phyloP scores from a whole-genome alignment of 2,113 vertebrate genomes.

The Balaeniceps rex region DNA sequence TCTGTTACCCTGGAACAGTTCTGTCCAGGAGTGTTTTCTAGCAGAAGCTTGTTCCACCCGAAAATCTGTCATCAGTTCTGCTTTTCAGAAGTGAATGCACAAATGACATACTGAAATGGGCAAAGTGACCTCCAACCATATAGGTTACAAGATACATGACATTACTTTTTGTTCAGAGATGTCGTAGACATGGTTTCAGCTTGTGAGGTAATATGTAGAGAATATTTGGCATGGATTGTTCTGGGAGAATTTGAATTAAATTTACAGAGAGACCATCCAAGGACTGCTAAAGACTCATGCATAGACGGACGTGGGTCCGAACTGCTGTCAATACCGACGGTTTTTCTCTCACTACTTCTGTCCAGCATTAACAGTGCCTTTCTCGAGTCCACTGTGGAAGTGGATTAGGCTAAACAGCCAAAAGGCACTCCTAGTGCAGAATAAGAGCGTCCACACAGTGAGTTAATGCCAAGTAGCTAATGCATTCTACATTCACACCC shows the following conservation, averaged over 20 bases:
- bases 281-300: not conserved
- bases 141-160: not conserved
- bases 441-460: not conserved
- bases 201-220: not conserved
- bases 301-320: not conserved
- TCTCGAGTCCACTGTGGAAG: not conserved
- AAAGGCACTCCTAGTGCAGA: constrained; percentile 23
- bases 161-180: not conserved
- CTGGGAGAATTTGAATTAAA: not conserved
- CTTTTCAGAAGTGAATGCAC: not conserved
- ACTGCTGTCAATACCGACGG: not conserved
- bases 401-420: constrained; percentile 1
- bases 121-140: not conserved
- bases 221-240: not conserved
- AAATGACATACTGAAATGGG: not conserved
- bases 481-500: constrained; percentile 53
- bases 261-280: not conserved
- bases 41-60: not conserved
- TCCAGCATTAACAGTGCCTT: not conserved
- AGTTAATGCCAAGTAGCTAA: constrained; percentile 24
- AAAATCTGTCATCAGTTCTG: not conserved
- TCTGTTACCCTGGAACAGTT: not conserved
- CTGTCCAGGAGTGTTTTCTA: not conserved
- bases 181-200: not conserved
- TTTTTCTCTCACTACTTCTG: not conserved